These are phyloP conservation scores for Drosophila orosa DNA, from an alignment of 1,140 invertebrate species.

Conservation along the genomic window DNA sequence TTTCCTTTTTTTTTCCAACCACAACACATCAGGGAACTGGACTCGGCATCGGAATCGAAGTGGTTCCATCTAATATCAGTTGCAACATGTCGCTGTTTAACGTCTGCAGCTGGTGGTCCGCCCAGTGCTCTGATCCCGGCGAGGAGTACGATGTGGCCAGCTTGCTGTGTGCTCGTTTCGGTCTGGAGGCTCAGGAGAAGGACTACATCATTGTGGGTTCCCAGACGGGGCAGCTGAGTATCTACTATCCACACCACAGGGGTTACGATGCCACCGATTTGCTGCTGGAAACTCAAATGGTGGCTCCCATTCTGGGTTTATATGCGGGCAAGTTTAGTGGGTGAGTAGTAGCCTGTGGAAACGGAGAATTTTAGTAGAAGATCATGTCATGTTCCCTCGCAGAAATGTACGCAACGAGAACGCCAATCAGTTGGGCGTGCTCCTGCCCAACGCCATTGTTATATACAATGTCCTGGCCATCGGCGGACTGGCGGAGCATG, in stretches of 20 bases:
- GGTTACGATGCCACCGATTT: slow-evolving; percentile 88
- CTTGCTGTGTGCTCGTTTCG: slow-evolving; percentile 85
- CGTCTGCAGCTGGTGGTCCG: slow-evolving; percentile 90
- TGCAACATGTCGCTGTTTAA: slow-evolving; percentile 91
- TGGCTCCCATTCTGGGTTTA: slow-evolving; percentile 89
- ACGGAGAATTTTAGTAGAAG: no score
- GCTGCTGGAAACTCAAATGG: slow-evolving; percentile 89
- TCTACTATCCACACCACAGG: slow-evolving; percentile 86
- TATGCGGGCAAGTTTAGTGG: slow-evolving; percentile 89
- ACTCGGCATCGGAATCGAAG: not conserved
- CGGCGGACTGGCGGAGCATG: slow-evolving; percentile 76
- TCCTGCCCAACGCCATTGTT: slow-evolving; percentile 69
- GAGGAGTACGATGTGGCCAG: slow-evolving; percentile 82
- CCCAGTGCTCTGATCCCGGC: slow-evolving; percentile 87
- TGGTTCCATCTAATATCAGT: slow-evolving; percentile 14
- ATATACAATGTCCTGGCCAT: slow-evolving; percentile 75
- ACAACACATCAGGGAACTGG: slow-evolving; percentile 39
- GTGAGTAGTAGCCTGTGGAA: slow-evolving; percentile 78
- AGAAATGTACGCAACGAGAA: slow-evolving; percentile 76
- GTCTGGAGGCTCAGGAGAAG: slow-evolving; percentile 84
- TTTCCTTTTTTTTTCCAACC: slow-evolving; percentile 2
- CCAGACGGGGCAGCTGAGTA: slow-evolving; percentile 88
- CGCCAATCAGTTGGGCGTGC: slow-evolving; percentile 72
- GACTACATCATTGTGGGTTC: slow-evolving; percentile 90
- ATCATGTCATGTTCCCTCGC: not conserved